These are phyloP conservation scores for Linhomoeus sp. DNA, from an alignment of 2,888 invertebrate genomes.

Conservation along the genomic window DNA sequence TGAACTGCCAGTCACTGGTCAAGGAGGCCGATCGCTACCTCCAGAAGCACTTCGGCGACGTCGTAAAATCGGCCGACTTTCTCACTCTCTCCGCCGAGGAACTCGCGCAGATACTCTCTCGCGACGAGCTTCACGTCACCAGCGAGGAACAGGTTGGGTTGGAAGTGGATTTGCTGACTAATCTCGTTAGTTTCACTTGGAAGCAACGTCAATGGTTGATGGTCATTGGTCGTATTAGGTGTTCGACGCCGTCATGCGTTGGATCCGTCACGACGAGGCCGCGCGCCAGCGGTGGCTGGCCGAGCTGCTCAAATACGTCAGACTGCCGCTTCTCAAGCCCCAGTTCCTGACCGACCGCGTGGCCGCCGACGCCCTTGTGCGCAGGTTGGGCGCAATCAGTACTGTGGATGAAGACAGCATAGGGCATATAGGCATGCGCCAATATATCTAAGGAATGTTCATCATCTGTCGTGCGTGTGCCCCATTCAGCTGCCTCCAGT, in stretches of 20 bases:
- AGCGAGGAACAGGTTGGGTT: constrained; percentile 44
- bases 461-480: too few relatives aligned
- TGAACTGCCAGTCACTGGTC: constrained; percentile 48
- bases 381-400: too few relatives aligned
- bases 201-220: too few relatives aligned
- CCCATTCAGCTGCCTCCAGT: constrained; percentile 4
- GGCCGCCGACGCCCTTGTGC: constrained; percentile 29
- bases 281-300: constrained; percentile 33
- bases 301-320: constrained; percentile 33
- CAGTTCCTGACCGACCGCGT: constrained; percentile 52
- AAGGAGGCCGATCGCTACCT: constrained; percentile 57
- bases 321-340: constrained; percentile 57
- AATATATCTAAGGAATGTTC: neutral
- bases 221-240: constrained; percentile 33
- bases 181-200: neutral
- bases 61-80: constrained; percentile 56
- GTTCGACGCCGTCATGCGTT: constrained; percentile 59
- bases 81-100: constrained; percentile 42
- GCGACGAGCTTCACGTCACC: constrained; percentile 55
- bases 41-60: constrained; percentile 54
- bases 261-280: constrained; percentile 48
- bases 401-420: constrained; percentile 39
- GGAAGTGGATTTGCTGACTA: neutral
- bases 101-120: constrained; percentile 45
- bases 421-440: neutral